Evolutionary conservation across 1,140 invertebrate genomes (phyloP).

Genomic region (Trichogramma pretiosum): DNA sequence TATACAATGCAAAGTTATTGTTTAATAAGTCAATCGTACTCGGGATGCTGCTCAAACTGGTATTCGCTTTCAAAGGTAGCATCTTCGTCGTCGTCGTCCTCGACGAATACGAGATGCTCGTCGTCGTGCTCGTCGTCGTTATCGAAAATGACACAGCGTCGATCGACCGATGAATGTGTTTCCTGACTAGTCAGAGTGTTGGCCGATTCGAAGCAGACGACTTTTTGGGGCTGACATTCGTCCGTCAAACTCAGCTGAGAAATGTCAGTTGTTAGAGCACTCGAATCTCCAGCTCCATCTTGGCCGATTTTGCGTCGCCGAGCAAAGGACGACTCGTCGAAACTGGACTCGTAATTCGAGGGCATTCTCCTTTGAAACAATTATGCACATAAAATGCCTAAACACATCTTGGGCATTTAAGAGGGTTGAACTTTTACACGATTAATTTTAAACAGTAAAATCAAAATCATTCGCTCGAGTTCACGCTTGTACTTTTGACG

Average conservation of each 20-base stretch:
- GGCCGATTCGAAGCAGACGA: no score
- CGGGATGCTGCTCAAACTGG: background rate
- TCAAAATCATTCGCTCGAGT: no score
- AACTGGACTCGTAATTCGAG: background rate
- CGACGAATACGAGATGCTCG: background rate
- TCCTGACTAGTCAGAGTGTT: background rate
- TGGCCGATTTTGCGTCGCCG: background rate
- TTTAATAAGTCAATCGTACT: background rate
- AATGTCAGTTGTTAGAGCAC: background rate
- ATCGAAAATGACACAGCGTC: background rate
- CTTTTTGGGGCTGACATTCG: background rate
- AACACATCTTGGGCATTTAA: no score
- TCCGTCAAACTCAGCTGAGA: constrained; percentile 3
- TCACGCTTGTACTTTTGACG: no score
- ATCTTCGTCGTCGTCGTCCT: background rate
- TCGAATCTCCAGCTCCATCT: constrained; percentile 5
- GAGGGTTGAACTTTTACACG: no score
- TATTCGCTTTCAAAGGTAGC: no score
- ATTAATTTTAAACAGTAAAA: no score
- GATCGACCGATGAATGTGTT: background rate
- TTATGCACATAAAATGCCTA: no score
- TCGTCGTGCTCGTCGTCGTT: background rate
- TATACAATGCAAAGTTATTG: no score
- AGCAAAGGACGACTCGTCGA: background rate
- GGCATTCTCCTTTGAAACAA: no score